These are phyloP conservation scores for Dasyprocta punctata DNA, from an alignment of 2,113 vertebrate species.

Conservation along the genomic window DNA sequence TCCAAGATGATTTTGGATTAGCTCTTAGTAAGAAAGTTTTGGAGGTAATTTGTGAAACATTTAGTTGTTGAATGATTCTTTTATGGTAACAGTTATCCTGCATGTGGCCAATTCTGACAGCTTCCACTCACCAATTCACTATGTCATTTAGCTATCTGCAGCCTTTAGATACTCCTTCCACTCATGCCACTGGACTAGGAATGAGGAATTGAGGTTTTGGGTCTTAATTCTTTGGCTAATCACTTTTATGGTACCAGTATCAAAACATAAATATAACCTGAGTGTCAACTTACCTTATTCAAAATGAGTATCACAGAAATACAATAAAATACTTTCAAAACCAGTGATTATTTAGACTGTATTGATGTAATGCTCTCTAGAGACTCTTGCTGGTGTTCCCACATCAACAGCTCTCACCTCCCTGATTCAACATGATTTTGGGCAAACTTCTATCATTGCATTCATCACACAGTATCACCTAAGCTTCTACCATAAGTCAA, in stretches of 20 bases:
- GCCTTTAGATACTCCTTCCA: neutral
- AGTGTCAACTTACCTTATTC: neutral
- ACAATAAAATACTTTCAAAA: neutral
- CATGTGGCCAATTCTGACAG: neutral
- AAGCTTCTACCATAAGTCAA: neutral
- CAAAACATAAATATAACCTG: neutral
- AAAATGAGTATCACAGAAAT: neutral
- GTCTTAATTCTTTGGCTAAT: conserved; percentile 12
- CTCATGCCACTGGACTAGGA: neutral
- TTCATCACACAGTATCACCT: neutral
- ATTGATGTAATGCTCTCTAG: neutral
- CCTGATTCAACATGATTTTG: conserved; percentile 17
- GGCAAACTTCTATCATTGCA: neutral
- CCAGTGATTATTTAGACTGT: neutral
- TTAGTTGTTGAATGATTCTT: neutral
- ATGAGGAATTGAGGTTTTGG: neutral
- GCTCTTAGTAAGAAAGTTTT: neutral
- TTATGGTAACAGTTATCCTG: neutral
- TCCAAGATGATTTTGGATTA: neutral
- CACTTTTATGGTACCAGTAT: neutral
- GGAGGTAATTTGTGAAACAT: neutral
- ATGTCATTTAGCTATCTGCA: neutral
- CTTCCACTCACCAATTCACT: neutral
- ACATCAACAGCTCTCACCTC: neutral
- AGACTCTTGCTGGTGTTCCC: neutral